These are phyloP conservation scores for Sebastolobus alascanus DNA, from an alignment of 2,797 vertebrate species.

Conservation along the genomic window DNA sequence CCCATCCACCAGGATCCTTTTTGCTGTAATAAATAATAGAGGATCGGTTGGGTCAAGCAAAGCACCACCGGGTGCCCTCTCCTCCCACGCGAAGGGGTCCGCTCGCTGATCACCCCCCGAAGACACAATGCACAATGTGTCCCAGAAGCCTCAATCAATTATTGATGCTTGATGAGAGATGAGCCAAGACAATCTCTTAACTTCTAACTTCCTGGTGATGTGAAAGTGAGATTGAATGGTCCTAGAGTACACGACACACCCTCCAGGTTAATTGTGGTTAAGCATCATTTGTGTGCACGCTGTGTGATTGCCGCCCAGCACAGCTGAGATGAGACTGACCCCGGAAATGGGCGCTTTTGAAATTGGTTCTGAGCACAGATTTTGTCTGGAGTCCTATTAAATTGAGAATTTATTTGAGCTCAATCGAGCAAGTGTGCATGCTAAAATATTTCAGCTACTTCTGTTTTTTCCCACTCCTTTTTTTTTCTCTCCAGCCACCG, in stretches of 20 bases:
- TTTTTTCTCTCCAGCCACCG: not conserved
- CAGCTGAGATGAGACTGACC: slow-evolving; percentile 81
- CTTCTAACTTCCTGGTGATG: slow-evolving; percentile 77
- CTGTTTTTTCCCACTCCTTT: not conserved
- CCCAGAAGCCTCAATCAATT: slow-evolving; percentile 83
- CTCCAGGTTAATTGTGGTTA: slow-evolving; percentile 84
- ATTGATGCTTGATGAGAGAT: slow-evolving; percentile 85
- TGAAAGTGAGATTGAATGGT: slow-evolving; percentile 81
- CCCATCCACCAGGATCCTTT: slow-evolving; percentile 81
- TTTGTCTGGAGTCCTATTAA: slow-evolving; percentile 70
- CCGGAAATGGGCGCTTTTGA: slow-evolving; percentile 58
- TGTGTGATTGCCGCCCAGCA: slow-evolving; percentile 66
- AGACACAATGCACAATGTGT: slow-evolving; percentile 75
- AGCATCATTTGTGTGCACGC: slow-evolving; percentile 75
- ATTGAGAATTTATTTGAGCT: slow-evolving; percentile 63
- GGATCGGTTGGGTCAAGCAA: slow-evolving; percentile 79
- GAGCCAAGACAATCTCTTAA: slow-evolving; percentile 79
- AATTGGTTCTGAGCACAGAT: slow-evolving; percentile 71
- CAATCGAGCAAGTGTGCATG: slow-evolving; percentile 29
- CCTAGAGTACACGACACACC: slow-evolving; percentile 52
- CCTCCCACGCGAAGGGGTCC: slow-evolving; percentile 57
- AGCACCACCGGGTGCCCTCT: slow-evolving; percentile 60
- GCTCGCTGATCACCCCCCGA: slow-evolving; percentile 69
- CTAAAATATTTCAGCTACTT: slow-evolving; percentile 49
- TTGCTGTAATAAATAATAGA: slow-evolving; percentile 93